Evolutionary conservation across 2,888 invertebrate species (phyloP), one percentile per base, ranked within the genome.

Genomic region (Hydroisotoma schaefferi): DNA sequence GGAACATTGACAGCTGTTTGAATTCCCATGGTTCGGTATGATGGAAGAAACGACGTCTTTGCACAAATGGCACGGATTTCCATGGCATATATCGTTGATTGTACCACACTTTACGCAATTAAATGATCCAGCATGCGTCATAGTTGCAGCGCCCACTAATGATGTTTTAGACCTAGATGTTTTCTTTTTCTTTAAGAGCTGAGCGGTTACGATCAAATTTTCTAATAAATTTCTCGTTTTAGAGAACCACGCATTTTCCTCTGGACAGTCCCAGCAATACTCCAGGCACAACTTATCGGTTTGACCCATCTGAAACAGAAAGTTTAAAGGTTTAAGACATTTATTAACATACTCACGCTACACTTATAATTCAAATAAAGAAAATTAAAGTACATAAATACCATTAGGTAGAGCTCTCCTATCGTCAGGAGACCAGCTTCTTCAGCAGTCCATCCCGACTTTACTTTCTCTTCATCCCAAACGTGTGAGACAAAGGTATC

Each of bases 401-500:
- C 87, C 85, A 94, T 90, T 51, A 94, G 81, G 78, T 92, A 94
- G 57, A 94, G 78, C 78, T 95, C 94, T 0, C 94, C 94, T 28
- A 95, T 82, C 3, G 91, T 90, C 43, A 94, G 82, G 29, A 87
- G 86, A 6, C 87, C 87, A 1, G 87, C 85, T 74, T 87, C 87
- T 18, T 82, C 79, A 8, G 82, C 75, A 55, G 88, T 91, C 93
- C 94, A 94, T 0, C 94, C 94, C 61, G 79, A 78, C 63, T 79
- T 76, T 18, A 85, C 80, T 75, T 55, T 48, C 28, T 69, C 72
- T 5, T 65, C 55, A 46, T 69, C 69, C 53, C 67, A 63, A 52
- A 62, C 27, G 23, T 63, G 61, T 12, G 65, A 59, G 23, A 64
- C 37, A 37, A 72, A 56, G 29, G 65, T 67, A 58, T 70, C 72